Conservation (phyloP, 2,113 vertebrate species). For the Formicarius rufipectus region DNA sequence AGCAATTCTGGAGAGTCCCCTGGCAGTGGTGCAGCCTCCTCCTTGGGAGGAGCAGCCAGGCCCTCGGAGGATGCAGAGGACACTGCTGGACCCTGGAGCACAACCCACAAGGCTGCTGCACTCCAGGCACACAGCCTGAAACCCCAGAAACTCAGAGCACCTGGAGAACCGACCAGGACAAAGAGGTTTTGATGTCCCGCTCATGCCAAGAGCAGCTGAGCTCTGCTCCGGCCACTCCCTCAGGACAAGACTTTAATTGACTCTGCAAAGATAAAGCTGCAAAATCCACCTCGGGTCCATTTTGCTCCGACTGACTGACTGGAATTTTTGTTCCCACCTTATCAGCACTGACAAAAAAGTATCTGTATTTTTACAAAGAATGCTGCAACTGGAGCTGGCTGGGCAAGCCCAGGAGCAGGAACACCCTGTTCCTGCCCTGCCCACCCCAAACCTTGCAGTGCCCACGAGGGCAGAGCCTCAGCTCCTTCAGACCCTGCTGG, state of each 20-base stretch:
- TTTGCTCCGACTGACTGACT: background rate
- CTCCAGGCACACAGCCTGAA: background rate
- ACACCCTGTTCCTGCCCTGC: accelerated
- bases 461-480: background rate
- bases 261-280: background rate
- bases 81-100: background rate
- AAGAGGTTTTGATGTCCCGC: background rate
- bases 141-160: background rate
- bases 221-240: too few species aligned
- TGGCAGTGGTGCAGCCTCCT: background rate
- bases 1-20: background rate
- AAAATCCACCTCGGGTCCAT: background rate
- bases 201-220: background rate
- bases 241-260: background rate
- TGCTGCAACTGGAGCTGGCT: background rate
- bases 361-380: background rate
- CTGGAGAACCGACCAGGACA: background rate
- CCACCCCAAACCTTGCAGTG: background rate
- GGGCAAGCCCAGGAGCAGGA: background rate
- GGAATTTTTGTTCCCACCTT: background rate
- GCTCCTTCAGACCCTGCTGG: background rate
- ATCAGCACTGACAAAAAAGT: background rate
- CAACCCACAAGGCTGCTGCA: background rate
- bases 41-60: accelerated
- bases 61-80: background rate